These are phyloP conservation scores for Muscicapa striata DNA, from an alignment of 2,797 vertebrate genomes.

Conservation along the genomic window DNA sequence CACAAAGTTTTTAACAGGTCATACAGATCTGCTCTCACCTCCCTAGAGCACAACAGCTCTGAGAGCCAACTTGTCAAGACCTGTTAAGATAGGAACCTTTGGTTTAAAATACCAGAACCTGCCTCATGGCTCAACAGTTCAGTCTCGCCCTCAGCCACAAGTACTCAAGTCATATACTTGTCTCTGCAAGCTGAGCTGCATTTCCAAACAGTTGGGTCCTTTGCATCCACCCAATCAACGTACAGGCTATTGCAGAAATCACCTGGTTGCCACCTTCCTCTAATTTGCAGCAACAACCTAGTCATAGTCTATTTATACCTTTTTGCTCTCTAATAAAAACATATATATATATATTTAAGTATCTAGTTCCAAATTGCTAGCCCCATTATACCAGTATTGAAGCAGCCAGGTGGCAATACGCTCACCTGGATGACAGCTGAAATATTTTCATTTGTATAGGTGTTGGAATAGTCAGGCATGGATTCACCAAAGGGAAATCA, in stretches of 20 bases:
- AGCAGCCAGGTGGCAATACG: not conserved
- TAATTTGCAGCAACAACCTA: not conserved
- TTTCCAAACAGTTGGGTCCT: not conserved
- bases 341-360: too few species aligned
- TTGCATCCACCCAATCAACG: fast-evolving
- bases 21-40: not conserved
- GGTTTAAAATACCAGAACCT: not conserved
- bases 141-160: not conserved
- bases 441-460: not conserved
- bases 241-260: not conserved
- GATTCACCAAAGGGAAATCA: not conserved
- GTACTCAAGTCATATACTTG: not conserved
- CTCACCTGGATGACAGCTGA: not conserved
- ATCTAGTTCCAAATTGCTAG: not conserved
- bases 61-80: not conserved
- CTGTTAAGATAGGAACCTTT: not conserved
- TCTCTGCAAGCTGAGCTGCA: not conserved
- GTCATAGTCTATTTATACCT: not conserved
- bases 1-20: not conserved
- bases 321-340: not conserved
- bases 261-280: not conserved
- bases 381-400: not conserved
- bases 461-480: not conserved
- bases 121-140: not conserved
- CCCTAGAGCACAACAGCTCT: not conserved